Evolutionary conservation across 2,797 vertebrate genomes (phyloP).

Genomic region (Mallotus villosus): DNA sequence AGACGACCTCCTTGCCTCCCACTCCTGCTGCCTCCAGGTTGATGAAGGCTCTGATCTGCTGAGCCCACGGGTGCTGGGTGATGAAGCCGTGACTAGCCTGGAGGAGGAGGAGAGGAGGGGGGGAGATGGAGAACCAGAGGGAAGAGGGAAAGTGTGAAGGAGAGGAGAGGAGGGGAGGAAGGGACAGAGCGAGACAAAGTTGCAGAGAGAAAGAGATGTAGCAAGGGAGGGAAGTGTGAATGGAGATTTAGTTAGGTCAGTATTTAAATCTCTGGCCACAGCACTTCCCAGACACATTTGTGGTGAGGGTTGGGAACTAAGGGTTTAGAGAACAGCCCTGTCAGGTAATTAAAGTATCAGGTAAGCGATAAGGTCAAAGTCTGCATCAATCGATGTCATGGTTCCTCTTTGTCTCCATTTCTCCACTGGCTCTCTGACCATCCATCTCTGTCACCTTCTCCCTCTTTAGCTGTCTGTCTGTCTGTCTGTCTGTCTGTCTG

Average conservation of each 20-base stretch:
- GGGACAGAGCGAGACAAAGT: background rate
- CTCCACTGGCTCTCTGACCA: background rate
- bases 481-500: slow-evolving; percentile 20
- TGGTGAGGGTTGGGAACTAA: background rate
- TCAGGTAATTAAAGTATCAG: too few relatives aligned
- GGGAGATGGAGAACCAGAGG: slow-evolving; percentile 6
- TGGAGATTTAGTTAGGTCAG: too few relatives aligned
- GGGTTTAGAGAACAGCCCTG: too few relatives aligned
- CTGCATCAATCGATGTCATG: background rate
- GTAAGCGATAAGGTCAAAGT: background rate
- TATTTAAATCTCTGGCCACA: too few relatives aligned
- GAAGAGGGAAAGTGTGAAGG: background rate
- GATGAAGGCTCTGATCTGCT: slow-evolving; percentile 90
- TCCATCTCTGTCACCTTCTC: background rate
- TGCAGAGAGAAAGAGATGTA: background rate
- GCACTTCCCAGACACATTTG: background rate
- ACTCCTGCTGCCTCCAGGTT: slow-evolving; percentile 98
- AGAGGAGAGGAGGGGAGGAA: background rate
- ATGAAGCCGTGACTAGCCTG: slow-evolving; percentile 99
- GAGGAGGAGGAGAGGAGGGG: slow-evolving; percentile 4
- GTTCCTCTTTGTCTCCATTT: background rate
- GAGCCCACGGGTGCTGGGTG: slow-evolving; percentile 95
- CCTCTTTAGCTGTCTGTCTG: background rate
- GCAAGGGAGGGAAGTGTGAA: background rate
- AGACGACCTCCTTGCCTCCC: slow-evolving; percentile 97